Base-by-base conservation (phyloP, 2,113 vertebrate genomes). In the Podilymbus podiceps region DNA sequence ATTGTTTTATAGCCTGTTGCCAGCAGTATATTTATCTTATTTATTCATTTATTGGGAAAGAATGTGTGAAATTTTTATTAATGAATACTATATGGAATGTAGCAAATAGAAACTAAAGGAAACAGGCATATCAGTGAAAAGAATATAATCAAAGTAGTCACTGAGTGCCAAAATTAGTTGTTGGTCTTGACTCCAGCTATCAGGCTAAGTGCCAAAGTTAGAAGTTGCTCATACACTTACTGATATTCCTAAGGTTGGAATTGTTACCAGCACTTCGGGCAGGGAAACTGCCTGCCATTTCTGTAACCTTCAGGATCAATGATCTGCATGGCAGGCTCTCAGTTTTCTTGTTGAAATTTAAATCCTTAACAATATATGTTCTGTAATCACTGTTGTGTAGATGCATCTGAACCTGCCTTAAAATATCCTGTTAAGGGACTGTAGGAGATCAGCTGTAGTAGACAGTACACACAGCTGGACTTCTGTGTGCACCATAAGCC, bases 1-100 rank as follows among this genome's bases (percentile, higher is more conserved):
- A 91, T 86, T 93, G 35, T 22, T 90, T 95, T 95, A 84, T 64
- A 88, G 47, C 60, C 56, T 93, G 30, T 88, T 95, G 66, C 64
- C 68, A 88, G 72, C 46, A 88, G 11, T 68, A 47, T 88, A 94
- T 95, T 83, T 95, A 67, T 85, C 60, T 76, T 85, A 89, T 89
- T 89, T 92, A 78, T 96, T 82, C 80, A 90, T 97, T 91, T 93
- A 75, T 91, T 94, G 78, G 63, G 63, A 88, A n/a, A 64, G 35
- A 76, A 88, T 56, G 9, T 88, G 52, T 81, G 35, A 94, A 91
- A 94, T 84, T 88, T 94, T 47, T 88, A 66, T 66, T 94, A 81
- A 91, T 94, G 93, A 88, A 74, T 90, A 93, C 74, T 90, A 63
- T 46, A 90, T 81, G 46, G 64, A 86, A 91, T 46, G 30, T 49